A percentile compares a stretch with the other conserved stretches of the same genome.
These are phyloP conservation scores for Ptilorrhoa leucosticta DNA, from an alignment of 2,113 vertebrate genomes.

Conservation along the genomic window DNA sequence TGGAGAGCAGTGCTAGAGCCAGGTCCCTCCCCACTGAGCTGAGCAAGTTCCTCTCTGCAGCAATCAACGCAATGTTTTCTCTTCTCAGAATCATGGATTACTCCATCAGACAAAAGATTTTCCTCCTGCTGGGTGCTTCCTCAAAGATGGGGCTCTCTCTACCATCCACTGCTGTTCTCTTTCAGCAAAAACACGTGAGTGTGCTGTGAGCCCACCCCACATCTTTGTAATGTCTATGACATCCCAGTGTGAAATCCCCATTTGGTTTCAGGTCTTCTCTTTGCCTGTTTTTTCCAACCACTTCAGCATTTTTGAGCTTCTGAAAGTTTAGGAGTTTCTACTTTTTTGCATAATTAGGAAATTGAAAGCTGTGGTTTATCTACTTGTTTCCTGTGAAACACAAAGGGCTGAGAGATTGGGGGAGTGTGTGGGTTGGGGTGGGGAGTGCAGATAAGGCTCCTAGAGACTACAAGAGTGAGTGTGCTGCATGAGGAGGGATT, in stretches of 20 bases:
- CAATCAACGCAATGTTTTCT: neutral
- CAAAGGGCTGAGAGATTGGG: neutral
- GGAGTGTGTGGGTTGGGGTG: neutral
- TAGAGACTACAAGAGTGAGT: neutral
- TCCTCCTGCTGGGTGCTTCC: neutral
- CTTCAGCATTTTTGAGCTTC: constrained; percentile 7
- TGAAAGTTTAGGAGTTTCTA: neutral
- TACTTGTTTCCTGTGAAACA: constrained; percentile 9
- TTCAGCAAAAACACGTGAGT: neutral
- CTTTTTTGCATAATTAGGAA: constrained; percentile 9
- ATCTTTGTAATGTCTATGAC: neutral
- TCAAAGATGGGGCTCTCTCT: neutral
- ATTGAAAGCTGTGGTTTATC: constrained; percentile 22
- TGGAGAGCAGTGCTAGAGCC: neutral
- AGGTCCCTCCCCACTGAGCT: neutral
- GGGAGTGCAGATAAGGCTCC: neutral
- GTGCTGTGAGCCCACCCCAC: neutral
- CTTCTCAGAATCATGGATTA: neutral
- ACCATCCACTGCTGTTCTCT: neutral
- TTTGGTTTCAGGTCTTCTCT: neutral
- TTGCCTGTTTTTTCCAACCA: neutral
- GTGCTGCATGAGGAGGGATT: neutral
- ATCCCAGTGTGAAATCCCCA: neutral
- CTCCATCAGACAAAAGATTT: neutral
- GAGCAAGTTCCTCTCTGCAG: neutral